Conservation (phyloP, 2,113 vertebrate genomes). For the Eonycteris spelaea region DNA sequence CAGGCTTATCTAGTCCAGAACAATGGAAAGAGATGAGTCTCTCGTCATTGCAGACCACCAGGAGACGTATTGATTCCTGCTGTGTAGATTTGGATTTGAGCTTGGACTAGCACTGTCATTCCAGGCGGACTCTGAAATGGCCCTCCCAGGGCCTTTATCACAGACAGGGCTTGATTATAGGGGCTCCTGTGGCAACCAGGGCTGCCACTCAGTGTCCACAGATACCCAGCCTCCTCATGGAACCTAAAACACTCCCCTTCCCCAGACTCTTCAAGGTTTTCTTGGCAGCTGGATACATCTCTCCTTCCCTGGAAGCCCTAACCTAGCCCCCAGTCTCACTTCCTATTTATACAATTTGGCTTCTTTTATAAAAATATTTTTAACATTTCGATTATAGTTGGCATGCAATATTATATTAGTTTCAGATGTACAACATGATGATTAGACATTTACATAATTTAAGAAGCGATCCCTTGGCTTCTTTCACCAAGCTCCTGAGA, state of each 20-base stretch:
- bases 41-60: neutral
- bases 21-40: neutral
- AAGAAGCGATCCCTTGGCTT: neutral
- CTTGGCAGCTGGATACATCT: neutral
- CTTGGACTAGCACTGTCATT: neutral
- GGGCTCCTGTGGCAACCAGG: neutral
- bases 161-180: neutral
- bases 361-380: neutral
- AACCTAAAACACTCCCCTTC: neutral
- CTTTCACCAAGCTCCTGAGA: neutral
- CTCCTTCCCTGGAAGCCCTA: neutral
- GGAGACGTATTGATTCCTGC: neutral
- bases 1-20: neutral
- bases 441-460: too few relatives aligned
- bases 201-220: neutral
- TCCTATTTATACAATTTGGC: neutral
- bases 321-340: neutral
- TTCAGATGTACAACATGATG: too few relatives aligned
- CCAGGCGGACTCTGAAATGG: neutral
- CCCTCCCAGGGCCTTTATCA: neutral
- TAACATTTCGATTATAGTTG: too few relatives aligned
- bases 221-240: neutral
- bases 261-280: neutral
- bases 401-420: too few relatives aligned
- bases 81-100: neutral